Evolutionary conservation across 2,797 vertebrate genomes (phyloP).

Genomic region (Aphelocoma californica): DNA sequence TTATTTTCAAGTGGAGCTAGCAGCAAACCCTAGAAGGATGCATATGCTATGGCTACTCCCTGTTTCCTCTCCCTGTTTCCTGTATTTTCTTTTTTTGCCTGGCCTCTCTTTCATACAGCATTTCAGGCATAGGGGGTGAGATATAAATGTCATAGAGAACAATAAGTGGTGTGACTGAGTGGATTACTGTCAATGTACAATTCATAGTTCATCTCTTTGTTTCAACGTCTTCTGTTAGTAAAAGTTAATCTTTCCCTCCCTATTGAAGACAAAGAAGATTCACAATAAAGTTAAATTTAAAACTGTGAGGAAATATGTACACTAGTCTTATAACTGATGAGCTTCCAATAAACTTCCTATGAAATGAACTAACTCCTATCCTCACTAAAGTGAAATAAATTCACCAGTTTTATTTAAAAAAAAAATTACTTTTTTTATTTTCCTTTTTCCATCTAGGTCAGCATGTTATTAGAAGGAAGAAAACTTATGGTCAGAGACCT

Average conservation of each 20-base stretch:
- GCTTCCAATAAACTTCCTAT: not conserved
- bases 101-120: not conserved
- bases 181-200: not conserved
- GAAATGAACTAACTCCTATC: not conserved
- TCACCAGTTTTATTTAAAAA: not conserved
- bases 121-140: not conserved
- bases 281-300: not conserved
- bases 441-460: not conserved
- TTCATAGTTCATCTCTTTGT: not conserved
- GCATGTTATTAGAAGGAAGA: not conserved
- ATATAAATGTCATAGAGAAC: not conserved
- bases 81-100: not conserved
- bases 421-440: not conserved
- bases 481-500: not conserved
- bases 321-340: not conserved
- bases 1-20: not conserved
- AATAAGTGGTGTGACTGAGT: not conserved
- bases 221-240: not conserved
- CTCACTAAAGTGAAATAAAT: not conserved
- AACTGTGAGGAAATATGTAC: not conserved
- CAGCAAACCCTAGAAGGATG: not conserved
- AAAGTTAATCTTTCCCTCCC: not conserved
- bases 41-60: accelerated
- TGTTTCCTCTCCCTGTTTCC: not conserved
- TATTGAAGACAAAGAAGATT: not conserved